Percentiles rank a stretch among this genome's conserved stretches.
Conservation (phyloP, 2,888 invertebrate genomes). For the Formica aserva region DNA sequence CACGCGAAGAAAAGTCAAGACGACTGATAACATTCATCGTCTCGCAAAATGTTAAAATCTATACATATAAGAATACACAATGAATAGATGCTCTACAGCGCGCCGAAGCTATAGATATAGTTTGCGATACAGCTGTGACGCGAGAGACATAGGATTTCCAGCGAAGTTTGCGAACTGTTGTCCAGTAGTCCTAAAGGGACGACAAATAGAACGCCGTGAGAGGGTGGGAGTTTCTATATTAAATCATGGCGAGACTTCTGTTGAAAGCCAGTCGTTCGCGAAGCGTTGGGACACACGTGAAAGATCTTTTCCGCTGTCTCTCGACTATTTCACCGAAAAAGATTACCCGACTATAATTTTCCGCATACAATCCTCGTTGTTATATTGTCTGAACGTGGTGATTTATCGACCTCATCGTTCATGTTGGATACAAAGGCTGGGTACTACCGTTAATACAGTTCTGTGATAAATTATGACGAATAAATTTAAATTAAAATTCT, state of each 20-base stretch:
- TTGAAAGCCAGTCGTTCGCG: slow-evolving; percentile 80
- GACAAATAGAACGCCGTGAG: slow-evolving; percentile 71
- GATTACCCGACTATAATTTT: slow-evolving; percentile 2
- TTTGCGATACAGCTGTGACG: slow-evolving; percentile 36
- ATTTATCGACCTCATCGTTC: not conserved
- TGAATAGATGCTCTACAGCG: not conserved
- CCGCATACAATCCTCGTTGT: not conserved
- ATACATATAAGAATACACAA: slow-evolving; percentile 27
- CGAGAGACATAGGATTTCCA: slow-evolving; percentile 60
- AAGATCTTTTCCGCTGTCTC: slow-evolving; percentile 40
- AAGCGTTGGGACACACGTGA: slow-evolving; percentile 64
- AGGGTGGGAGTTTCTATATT: slow-evolving; percentile 83
- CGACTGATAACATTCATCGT: slow-evolving; percentile 28
- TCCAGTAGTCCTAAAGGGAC: slow-evolving; percentile 65
- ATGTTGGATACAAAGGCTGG: not conserved
- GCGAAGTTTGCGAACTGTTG: slow-evolving; percentile 58
- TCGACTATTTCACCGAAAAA: not conserved
- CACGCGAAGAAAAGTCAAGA: slow-evolving; percentile 33
- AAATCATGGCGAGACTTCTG: slow-evolving; percentile 83
- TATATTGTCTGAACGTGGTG: not conserved
- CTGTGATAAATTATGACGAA: not conserved
- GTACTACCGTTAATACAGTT: not conserved
- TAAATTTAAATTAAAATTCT: slow-evolving; percentile 26
- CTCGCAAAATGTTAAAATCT: slow-evolving; percentile 16
- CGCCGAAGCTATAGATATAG: slow-evolving; percentile 9